Base-by-base conservation (phyloP, 2,888 invertebrate genomes). In the Drosophila rellima region DNA sequence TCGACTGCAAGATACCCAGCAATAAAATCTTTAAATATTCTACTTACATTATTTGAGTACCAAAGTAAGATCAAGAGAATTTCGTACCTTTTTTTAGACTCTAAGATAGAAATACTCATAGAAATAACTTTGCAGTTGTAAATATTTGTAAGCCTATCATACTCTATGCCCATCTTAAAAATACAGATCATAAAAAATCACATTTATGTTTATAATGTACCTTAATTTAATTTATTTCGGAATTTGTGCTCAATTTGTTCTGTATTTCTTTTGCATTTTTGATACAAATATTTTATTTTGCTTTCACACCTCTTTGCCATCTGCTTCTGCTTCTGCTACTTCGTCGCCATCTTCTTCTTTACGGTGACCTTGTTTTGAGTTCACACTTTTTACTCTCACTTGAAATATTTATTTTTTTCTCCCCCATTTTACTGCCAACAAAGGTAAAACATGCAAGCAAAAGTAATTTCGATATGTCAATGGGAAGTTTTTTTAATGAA, bases 201-300 rank as follows among this genome's bases (percentile, higher is more conserved):
- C 40, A 17, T 40, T 20, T 31, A 33, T 37, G 35, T 35, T 50
- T 23, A 35, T 35, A 51, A 51, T 51, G 15, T 11, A 35, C 35
- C 23, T 26, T 47, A 23, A 20, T 17, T 56, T 56, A 56, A 50
- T 18, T 57, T 56, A 20, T 33, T 57, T 57, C 39, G 50, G 8
- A n/a, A 15, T 57, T 42, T 63, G 4, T 51, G 39, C 31, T 15
- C 56, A 29, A 11, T 20, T 37, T 11, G n/a, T 15, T 29, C 47
- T 4, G 51, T 35, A 57, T 20, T 20, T 35, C 39, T 47, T 40
- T 52, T 6, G 39, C 47, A 68, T 20, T 20, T 29, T 29, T 47
- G 47, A 63, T 70, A 50, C 62, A 78, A 70, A 74, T 50, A 68
- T 62, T 82, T 82, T 52, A 15, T 45, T 69, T 61, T 23, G 57